A percentile compares a stretch with the other conserved stretches of the same genome.
Evolutionary conservation across 1,140 invertebrate genomes (phyloP).

Genomic region (Cydia splendana): DNA sequence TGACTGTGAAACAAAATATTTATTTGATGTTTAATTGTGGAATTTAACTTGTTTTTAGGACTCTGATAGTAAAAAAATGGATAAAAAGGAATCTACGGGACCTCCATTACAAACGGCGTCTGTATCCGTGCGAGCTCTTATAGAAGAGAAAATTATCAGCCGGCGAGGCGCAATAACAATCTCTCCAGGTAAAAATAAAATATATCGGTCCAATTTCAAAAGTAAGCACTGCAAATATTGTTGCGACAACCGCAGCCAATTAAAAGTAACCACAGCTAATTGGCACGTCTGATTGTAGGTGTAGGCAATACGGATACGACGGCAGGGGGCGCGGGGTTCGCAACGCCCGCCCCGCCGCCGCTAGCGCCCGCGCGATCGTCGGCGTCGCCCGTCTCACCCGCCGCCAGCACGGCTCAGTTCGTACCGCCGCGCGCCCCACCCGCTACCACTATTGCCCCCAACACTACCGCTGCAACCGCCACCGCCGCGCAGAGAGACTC

Average conservation of each 20-base stretch:
- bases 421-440: slow-evolving; percentile 82
- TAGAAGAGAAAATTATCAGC: slow-evolving; percentile 95
- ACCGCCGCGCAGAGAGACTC: slow-evolving; percentile 77
- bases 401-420: slow-evolving; percentile 63
- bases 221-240: neutral
- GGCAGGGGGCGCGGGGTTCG: slow-evolving; percentile 67
- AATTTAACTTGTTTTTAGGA: slow-evolving; percentile 81
- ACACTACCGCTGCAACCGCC: slow-evolving; percentile 38
- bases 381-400: slow-evolving; percentile 75
- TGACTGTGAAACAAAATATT: neutral
- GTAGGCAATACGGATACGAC: slow-evolving; percentile 65
- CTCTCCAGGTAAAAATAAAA: slow-evolving; percentile 53
- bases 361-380: slow-evolving; percentile 80
- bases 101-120: slow-evolving; percentile 93
- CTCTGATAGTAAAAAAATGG: slow-evolving; percentile 90
- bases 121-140: slow-evolving; percentile 91
- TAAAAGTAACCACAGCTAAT: slow-evolving; percentile 25
- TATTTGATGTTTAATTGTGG: neutral
- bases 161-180: slow-evolving; percentile 81
- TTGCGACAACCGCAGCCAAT: slow-evolving; percentile 27
- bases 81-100: slow-evolving; percentile 89
- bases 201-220: slow-evolving; percentile 10
- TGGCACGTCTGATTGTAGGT: slow-evolving; percentile 52
- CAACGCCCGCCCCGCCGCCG: slow-evolving; percentile 77
- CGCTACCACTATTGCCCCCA: slow-evolving; percentile 41